These are phyloP conservation scores for Fragariocoptes setiger DNA, from an alignment of 1,140 invertebrate genomes.

Conservation along the genomic window DNA sequence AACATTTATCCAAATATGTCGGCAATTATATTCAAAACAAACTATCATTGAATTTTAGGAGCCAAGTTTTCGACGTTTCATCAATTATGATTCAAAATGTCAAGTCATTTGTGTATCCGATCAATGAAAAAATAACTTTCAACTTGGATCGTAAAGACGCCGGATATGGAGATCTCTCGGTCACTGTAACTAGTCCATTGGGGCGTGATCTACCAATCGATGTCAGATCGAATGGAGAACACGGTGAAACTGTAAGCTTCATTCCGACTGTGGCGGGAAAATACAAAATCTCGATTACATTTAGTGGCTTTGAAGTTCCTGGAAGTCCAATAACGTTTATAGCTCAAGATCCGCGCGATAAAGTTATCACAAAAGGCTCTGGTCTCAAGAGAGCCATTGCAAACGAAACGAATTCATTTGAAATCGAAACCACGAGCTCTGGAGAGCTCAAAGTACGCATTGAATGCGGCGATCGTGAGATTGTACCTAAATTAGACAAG, in stretches of 20 bases:
- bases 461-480: not conserved
- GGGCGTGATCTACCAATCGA: constrained; percentile 51
- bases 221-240: constrained; percentile 32
- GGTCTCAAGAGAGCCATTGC: not conserved
- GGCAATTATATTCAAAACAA: too few relatives aligned
- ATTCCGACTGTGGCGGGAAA: constrained; percentile 52
- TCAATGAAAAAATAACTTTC: constrained; percentile 44
- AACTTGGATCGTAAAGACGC: constrained; percentile 51
- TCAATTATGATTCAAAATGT: constrained; percentile 30
- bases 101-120: constrained; percentile 26
- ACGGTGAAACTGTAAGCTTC: constrained; percentile 43
- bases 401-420: not conserved
- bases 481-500: constrained; percentile 25
- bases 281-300: constrained; percentile 55
- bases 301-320: constrained; percentile 35
- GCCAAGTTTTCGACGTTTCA: constrained; percentile 66
- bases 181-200: constrained; percentile 55
- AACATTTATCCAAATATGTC: too few relatives aligned
- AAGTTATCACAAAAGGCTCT: not conserved
- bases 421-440: not conserved
- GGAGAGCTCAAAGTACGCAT: not conserved
- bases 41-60: too few relatives aligned
- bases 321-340: constrained; percentile 16
- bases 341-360: constrained; percentile 1
- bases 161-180: constrained; percentile 45